Evolutionary conservation across 2,113 vertebrate genomes (phyloP), one percentile per base, ranked within the genome.

Genomic region (Lanius ludovicianus): DNA sequence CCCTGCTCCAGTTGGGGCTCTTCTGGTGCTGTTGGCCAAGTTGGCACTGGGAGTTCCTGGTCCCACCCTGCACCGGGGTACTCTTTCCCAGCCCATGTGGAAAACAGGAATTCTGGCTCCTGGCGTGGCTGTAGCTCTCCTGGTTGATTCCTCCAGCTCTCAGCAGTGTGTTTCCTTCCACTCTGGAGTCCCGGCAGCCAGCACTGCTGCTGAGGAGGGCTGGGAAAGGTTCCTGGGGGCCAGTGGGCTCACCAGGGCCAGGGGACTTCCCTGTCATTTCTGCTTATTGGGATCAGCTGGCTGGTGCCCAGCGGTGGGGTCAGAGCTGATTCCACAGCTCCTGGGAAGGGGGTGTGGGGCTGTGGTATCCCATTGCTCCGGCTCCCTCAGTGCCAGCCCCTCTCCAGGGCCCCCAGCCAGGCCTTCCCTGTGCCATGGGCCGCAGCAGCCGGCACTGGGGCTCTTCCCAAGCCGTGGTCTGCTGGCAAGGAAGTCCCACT

Each of bases 281-380:
- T 41, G 1, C 10, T 37, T 4, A 1, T 9, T 1, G 10, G 39
- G 41, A 60, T 44, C 4, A 2, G 33, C 47, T 30, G 57, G 7
- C 23, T 20, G 31, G 33, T 46, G 33, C 19, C 5, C 0, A 0
- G 13, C 0, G 1, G 33, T 2, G 53, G 53, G 15, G 5, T n/a
- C 0, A 1, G 77, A 33, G 31, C 41, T 33, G 41, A 42, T 10
- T 44, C 30, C 5, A 2, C 25, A 37, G 44, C 65, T 64, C 33
- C 39, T 3, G 39, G 79, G 39, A 4, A 2, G 56, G 42, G 37
- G 33, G 5, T 7, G n/a, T 46, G 20, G n/a, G 12, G 10, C 33
- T 21, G 23, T 8, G 19, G 8, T 3, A 2, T n/a, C 25, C 9
- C 53, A 1, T 1, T 3, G 18, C 70, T 33, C 11, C 18, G 1